These are phyloP conservation scores for Quadroppia sp. DNA, from an alignment of 2,888 invertebrate species.

Conservation along the genomic window DNA sequence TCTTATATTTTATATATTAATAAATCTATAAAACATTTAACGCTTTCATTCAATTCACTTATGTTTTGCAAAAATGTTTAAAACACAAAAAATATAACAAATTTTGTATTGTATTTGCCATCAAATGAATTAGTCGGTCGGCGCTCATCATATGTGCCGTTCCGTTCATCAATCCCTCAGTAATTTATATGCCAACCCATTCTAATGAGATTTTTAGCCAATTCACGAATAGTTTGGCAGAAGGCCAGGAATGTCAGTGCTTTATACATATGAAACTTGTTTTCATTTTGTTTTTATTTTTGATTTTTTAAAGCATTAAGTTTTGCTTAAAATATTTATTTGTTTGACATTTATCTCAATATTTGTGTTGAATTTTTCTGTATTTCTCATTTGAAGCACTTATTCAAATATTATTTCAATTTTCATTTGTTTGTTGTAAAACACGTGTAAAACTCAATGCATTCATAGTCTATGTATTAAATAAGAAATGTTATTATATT, in stretches of 20 bases:
- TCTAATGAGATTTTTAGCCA: background rate
- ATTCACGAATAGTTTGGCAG: background rate
- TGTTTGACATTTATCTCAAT: background rate
- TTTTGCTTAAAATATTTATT: background rate
- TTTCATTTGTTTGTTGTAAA: background rate
- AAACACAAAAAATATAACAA: background rate
- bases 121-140: background rate
- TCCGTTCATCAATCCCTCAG: no score
- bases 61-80: background rate
- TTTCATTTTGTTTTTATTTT: background rate
- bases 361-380: no score
- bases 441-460: conserved; percentile 12
- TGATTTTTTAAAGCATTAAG: conserved; percentile 1
- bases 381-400: no score
- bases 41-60: background rate
- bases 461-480: background rate
- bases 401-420: background rate
- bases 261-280: background rate
- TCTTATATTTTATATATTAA: conserved; percentile 7
- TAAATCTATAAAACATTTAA: background rate
- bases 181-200: conserved; percentile 6
- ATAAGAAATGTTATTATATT: background rate
- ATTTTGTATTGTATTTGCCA: background rate
- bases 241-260: background rate
- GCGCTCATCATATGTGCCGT: background rate